Evolutionary conservation across 2,113 vertebrate genomes (phyloP).

Genomic region (Anthoscopus minutus): DNA sequence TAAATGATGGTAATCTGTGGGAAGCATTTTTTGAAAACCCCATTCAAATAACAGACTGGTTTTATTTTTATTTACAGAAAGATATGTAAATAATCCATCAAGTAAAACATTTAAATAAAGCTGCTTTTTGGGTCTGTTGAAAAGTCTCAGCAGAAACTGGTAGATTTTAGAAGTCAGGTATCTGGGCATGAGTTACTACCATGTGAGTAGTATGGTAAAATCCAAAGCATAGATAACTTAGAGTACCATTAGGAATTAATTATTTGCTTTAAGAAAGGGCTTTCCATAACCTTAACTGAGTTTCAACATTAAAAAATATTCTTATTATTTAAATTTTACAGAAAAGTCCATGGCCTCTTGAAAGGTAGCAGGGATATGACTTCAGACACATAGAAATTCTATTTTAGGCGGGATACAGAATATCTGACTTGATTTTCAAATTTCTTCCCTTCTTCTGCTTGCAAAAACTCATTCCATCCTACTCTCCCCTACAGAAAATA

Average conservation of each 20-base stretch:
- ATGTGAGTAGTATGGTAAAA: neutral
- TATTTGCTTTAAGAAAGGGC: neutral
- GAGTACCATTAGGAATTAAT: neutral
- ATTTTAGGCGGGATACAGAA: neutral
- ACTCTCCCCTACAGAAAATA: neutral
- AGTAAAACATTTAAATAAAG: neutral
- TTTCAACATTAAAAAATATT: neutral
- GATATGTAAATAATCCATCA: neutral
- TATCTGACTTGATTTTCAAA: neutral
- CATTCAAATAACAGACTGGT: neutral
- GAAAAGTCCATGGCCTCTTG: neutral
- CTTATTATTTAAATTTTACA: neutral
- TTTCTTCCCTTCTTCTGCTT: neutral
- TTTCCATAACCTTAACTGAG: neutral
- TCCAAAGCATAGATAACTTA: neutral
- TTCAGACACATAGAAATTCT: neutral
- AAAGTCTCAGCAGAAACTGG: neutral
- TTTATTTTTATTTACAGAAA: neutral
- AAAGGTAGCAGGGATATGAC: neutral
- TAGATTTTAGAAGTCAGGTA: neutral
- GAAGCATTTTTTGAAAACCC: neutral
- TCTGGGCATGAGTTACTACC: neutral
- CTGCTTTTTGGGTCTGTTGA: neutral
- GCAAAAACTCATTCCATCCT: neutral
- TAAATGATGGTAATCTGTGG: neutral